Conservation (phyloP, 1,140 invertebrate species). For the Psilanteris sp. region DNA sequence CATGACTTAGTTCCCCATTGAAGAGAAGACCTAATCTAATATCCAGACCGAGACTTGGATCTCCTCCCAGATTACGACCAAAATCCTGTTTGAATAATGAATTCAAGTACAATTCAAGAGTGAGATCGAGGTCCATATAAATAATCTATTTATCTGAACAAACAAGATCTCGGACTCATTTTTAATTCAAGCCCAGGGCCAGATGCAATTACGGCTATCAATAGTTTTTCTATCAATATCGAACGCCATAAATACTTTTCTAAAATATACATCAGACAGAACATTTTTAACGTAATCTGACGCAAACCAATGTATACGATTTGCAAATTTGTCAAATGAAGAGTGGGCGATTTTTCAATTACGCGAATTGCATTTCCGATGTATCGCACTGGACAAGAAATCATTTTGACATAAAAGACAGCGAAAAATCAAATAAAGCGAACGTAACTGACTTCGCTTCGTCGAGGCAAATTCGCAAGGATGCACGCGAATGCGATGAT, state of each 20-base stretch:
- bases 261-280: constrained; percentile 26
- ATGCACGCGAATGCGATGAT: constrained; percentile 53
- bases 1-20: no score
- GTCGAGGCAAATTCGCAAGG: constrained; percentile 30
- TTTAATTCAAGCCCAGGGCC: no score
- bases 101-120: no score
- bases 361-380: constrained; percentile 40
- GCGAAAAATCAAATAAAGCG: constrained; percentile 41
- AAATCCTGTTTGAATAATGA: no score
- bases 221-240: constrained; percentile 64
- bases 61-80: no score
- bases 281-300: constrained; percentile 13
- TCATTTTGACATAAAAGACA: constrained; percentile 44
- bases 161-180: no score
- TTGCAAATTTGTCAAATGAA: constrained; percentile 27
- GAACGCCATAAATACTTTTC: constrained; percentile 36
- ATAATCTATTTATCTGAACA: no score
- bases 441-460: constrained; percentile 27
- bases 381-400: background rate
- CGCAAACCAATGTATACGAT: constrained; percentile 6
- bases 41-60: no score
- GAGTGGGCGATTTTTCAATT: constrained; percentile 35
- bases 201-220: no score
- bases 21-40: no score
- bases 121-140: no score